These are phyloP conservation scores for Drosophila greeni DNA, from an alignment of 2,888 invertebrate species.

Conservation along the genomic window DNA sequence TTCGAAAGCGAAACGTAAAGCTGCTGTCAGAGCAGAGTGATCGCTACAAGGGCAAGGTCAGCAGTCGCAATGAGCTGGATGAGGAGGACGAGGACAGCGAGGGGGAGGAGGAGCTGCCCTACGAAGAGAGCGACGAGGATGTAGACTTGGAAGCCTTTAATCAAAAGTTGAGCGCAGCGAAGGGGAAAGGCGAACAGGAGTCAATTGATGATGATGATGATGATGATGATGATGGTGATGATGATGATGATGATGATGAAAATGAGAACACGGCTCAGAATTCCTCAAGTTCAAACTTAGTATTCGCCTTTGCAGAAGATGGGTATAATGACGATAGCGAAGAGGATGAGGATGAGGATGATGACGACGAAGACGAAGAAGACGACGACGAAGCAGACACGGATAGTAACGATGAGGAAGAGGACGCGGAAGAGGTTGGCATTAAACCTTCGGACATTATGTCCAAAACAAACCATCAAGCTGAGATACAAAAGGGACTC, in stretches of 20 bases:
- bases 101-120: conserved; percentile 54
- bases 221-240: too few species aligned
- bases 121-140: conserved; percentile 56
- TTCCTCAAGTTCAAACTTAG: background rate
- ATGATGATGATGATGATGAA: conserved; percentile 65
- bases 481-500: conserved; percentile 83
- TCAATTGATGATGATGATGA: conserved; percentile 61
- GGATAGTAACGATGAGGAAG: conserved; percentile 58
- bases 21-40: conserved; percentile 85
- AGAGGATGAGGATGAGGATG: conserved; percentile 33
- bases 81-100: conserved; percentile 58
- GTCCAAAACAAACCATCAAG: conserved; percentile 78
- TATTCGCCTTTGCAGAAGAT: conserved; percentile 22
- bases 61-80: conserved; percentile 81
- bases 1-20: conserved; percentile 84
- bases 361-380: conserved; percentile 49
- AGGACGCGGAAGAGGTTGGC: conserved; percentile 41
- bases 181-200: conserved; percentile 41
- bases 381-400: conserved; percentile 54
- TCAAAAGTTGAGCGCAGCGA: background rate
- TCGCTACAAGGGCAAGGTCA: conserved; percentile 87
- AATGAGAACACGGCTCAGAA: conserved; percentile 38
- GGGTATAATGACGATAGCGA: conserved; percentile 24
- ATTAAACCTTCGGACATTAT: conserved; percentile 53
- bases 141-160: conserved; percentile 49